phyloP scores from a whole-genome alignment of 2,888 invertebrate species.

The Calliscelio sp. region DNA sequence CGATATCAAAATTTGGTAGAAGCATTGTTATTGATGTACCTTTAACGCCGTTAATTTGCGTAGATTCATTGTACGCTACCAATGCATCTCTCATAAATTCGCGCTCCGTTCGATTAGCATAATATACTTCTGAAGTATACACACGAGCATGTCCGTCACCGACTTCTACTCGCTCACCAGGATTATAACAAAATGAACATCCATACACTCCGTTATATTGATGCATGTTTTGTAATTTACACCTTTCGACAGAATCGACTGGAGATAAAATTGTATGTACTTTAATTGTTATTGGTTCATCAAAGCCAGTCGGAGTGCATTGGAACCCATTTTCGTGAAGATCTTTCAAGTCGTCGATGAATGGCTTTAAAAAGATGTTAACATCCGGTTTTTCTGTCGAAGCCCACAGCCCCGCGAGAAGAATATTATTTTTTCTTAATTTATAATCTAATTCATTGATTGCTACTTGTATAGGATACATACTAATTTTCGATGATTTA shows the following conservation, averaged over 20 bases:
- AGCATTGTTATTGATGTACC: constrained; percentile 22
- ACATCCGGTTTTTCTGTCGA: constrained; percentile 34
- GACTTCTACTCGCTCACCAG: not conserved
- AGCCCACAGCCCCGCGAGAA: constrained; percentile 57
- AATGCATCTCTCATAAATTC: constrained; percentile 13
- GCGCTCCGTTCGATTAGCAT: constrained; percentile 1
- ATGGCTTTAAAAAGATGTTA: constrained; percentile 37
- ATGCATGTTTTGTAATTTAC: constrained; percentile 39
- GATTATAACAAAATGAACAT: not conserved
- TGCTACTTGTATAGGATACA: constrained; percentile 67
- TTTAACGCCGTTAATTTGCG: constrained; percentile 60
- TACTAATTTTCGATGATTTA: constrained; percentile 60
- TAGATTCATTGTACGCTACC: constrained; percentile 2
- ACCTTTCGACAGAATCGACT: constrained; percentile 56
- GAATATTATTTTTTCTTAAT: constrained; percentile 52
- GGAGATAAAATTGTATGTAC: constrained; percentile 49
- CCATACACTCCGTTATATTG: constrained; percentile 64
- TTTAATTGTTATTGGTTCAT: constrained; percentile 34
- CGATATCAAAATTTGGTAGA: constrained; percentile 54
- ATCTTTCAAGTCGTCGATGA: constrained; percentile 52
- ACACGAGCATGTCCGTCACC: constrained; percentile 25
- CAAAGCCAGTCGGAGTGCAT: constrained; percentile 1
- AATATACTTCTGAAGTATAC: not conserved
- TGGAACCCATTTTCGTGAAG: constrained; percentile 41
- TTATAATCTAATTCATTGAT: constrained; percentile 59